A percentile compares a stretch with the other conserved stretches of the same genome.
phyloP scores from a whole-genome alignment of 1,140 invertebrate species.

The Whitmania pigra region DNA sequence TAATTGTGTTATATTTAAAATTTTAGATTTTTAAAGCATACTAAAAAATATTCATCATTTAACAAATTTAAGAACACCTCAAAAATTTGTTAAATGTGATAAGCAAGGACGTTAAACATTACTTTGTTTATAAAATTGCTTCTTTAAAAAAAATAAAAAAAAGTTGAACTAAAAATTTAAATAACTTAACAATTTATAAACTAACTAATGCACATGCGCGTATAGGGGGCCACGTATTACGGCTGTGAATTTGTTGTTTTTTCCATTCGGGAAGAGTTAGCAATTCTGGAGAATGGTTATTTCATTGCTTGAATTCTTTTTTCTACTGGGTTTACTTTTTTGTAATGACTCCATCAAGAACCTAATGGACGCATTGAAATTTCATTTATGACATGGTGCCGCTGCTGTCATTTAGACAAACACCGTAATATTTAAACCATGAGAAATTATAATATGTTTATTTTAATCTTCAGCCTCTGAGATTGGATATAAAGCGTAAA shows the following conservation, averaged over 20 bases:
- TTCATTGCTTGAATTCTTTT: not conserved
- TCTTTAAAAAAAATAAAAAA: no score
- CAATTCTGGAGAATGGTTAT: not conserved
- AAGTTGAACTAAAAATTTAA: no score
- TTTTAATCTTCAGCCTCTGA: constrained; percentile 19
- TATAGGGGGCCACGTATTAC: constrained; percentile 4
- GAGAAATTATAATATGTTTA: not conserved
- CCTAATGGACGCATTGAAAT: no score
- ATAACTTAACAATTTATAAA: no score
- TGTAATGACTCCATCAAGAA: not conserved
- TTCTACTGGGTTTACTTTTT: not conserved
- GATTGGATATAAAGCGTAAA: constrained; percentile 90
- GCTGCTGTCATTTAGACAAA: not conserved
- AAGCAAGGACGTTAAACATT: no score
- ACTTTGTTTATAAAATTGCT: no score
- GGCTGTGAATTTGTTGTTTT: not conserved
- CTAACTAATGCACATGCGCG: not conserved
- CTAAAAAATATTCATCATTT: no score
- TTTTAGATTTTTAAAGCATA: no score
- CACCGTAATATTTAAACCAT: not conserved
- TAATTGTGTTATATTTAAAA: no score
- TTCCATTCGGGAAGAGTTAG: not conserved
- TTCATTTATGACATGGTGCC: not conserved
- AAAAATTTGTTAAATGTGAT: no score
- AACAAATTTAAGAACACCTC: no score